Evolutionary conservation across 1,140 invertebrate genomes (phyloP).

Genomic region (Ectropis grisescens): DNA sequence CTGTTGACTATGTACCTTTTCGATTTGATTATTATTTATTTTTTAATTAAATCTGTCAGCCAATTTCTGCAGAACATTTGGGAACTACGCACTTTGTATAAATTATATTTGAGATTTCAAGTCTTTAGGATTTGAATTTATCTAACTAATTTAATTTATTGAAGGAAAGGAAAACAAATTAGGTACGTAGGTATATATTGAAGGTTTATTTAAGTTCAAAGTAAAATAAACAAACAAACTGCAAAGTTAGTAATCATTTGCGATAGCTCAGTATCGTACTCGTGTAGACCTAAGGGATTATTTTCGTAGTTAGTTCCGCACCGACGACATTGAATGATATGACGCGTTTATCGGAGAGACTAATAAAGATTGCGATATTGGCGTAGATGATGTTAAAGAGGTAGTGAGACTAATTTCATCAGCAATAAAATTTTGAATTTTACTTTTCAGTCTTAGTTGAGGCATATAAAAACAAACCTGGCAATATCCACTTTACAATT

Average conservation of each 20-base stretch:
- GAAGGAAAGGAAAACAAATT: constrained; percentile 6
- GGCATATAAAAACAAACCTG: too few relatives aligned
- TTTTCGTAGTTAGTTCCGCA: constrained; percentile 7
- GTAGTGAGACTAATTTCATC: constrained; percentile 7
- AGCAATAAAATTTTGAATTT: constrained; percentile 9
- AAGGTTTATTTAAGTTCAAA: constrained; percentile 8
- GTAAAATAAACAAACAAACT: constrained; percentile 7
- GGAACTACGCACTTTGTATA: constrained; percentile 4
- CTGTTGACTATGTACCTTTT: too few relatives aligned
- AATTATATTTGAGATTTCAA: constrained; percentile 6
- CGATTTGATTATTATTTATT: neutral
- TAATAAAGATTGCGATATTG: constrained; percentile 6
- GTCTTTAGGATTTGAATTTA: constrained; percentile 5
- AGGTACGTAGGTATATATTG: constrained; percentile 7
- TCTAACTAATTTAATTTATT: constrained; percentile 4
- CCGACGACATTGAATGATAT: constrained; percentile 8
- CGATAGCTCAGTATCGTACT: constrained; percentile 6
- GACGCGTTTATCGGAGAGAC: constrained; percentile 5
- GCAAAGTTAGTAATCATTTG: constrained; percentile 6
- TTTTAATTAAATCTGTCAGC: constrained; percentile 2
- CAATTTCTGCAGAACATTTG: constrained; percentile 5
- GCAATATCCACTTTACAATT: too few relatives aligned
- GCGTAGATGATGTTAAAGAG: constrained; percentile 7
- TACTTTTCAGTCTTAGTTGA: constrained; percentile 7
- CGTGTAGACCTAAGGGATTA: constrained; percentile 7